Percentiles rank a stretch among this genome's conserved stretches.
These are phyloP conservation scores for Dryococelus australis DNA, from an alignment of 2,888 invertebrate species.

Conservation along the genomic window DNA sequence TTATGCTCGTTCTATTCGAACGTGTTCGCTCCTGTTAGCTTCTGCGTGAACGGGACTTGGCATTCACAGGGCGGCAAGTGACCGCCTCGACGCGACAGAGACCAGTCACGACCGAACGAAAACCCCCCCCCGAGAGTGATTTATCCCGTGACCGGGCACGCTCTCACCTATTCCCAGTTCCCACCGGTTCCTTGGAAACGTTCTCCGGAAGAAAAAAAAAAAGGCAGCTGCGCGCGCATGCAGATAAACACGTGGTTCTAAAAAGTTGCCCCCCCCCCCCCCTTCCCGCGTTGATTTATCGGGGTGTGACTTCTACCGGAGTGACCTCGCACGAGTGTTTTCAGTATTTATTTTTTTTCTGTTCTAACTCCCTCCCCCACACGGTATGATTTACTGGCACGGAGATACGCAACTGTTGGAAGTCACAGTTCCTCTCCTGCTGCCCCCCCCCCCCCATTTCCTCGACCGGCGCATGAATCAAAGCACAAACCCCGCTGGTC, in stretches of 20 bases:
- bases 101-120: too few species aligned
- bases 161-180: too few species aligned
- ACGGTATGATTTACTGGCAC: background rate
- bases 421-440: too few species aligned
- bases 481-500: background rate
- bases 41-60: too few species aligned
- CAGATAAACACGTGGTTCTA: background rate
- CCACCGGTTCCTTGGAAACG: background rate
- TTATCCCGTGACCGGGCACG: too few species aligned
- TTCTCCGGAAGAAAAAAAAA: background rate
- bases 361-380: background rate
- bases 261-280: background rate
- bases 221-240: background rate
- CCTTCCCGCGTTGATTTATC: background rate
- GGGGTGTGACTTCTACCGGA: background rate
- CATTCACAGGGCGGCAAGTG: too few species aligned
- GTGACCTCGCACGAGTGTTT: background rate
- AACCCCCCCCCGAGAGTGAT: too few species aligned
- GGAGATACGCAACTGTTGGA: slow-evolving; percentile 1
- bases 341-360: background rate
- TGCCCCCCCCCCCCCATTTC: too few species aligned
- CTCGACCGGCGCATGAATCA: background rate
- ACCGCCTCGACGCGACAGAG: too few species aligned
- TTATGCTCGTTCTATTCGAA: too few species aligned
- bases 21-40: too few species aligned